phyloP scores from a whole-genome alignment of 2,888 invertebrate species.

The Eueremaeus valkanovi region DNA sequence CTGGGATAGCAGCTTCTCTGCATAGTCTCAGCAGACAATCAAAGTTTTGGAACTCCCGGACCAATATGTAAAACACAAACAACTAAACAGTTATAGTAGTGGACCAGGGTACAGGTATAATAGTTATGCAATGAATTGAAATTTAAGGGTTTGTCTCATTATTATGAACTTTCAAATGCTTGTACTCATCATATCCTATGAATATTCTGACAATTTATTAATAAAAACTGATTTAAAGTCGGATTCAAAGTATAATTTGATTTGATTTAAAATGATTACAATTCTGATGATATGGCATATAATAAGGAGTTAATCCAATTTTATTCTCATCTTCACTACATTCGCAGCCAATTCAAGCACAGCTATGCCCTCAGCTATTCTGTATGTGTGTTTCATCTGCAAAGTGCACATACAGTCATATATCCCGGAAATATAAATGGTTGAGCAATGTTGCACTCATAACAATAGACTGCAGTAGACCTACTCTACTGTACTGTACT shows the following conservation, averaged over 20 bases:
- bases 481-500: too few species aligned
- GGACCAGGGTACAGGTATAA: too few species aligned
- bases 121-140: too few species aligned
- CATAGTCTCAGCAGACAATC: too few species aligned
- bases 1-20: too few species aligned
- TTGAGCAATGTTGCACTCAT: constrained; percentile 8
- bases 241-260: background rate
- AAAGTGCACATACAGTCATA: too few species aligned
- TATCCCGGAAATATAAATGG: background rate
- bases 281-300: background rate
- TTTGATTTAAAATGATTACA: background rate
- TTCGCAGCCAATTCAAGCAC: background rate
- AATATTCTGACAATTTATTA: background rate
- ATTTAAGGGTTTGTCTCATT: too few species aligned
- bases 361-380: constrained; percentile 8
- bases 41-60: too few species aligned
- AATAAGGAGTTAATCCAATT: background rate
- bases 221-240: background rate
- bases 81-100: too few species aligned
- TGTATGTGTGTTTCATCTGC: background rate
- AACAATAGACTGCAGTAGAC: background rate
- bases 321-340: background rate
- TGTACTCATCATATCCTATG: background rate
- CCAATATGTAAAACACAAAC: too few species aligned
- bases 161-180: too few species aligned